Base-by-base conservation (phyloP, 2,113 vertebrate genomes). In the Sclerurus mexicanus region DNA sequence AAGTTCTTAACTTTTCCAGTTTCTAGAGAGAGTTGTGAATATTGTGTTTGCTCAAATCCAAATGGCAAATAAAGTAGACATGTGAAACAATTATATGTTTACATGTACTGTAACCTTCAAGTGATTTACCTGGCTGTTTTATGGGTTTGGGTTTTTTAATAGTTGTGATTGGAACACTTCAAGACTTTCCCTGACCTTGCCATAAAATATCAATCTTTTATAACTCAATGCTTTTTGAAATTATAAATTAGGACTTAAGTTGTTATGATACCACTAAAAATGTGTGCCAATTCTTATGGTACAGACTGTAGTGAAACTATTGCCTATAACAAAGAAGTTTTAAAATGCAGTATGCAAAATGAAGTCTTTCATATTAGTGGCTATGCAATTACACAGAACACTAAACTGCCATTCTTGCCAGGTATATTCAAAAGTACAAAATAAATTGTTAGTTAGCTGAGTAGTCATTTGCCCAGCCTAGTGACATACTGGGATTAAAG, bases 201-300 rank as follows among this genome's bases (percentile, higher is more conserved):
- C 40, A 13, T 56, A 47, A 82, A 79, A 40, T 33, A 28, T 52
- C 30, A 46, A 22, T 67, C 39, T 90, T 44, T 52, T 40, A 69
- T 62, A 88, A 63, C 33, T 60, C 59, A 52, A 2, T 28, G 37
- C 13, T 7, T 89, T 62, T 85, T 80, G 47, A 86, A 93, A 55
- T 53, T 50, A 79, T 60, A 79, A 60, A 8, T 42, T 66, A 46
- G 35, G 40, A 85, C 3, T 47, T 77, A 24, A 16, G 18, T 30
- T 37, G 7, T 69, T 64, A 60, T 7, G 18, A 66, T 72, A 35
- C 31, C 18, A 21, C 1, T 27, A 31, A n/a, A 73, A 56, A 56
- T 39, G 21, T 33, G 4, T 55, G 12, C 23, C 0, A 1, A 4
- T 85, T 80, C 53, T 66, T 56, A 37, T 0, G 4, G 25, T 42